Evolutionary conservation across 37 sponge, comb jelly and placozoan species (phyloP), one percentile per base, ranked within the genome.

Genomic region (Crambe crambe): DNA sequence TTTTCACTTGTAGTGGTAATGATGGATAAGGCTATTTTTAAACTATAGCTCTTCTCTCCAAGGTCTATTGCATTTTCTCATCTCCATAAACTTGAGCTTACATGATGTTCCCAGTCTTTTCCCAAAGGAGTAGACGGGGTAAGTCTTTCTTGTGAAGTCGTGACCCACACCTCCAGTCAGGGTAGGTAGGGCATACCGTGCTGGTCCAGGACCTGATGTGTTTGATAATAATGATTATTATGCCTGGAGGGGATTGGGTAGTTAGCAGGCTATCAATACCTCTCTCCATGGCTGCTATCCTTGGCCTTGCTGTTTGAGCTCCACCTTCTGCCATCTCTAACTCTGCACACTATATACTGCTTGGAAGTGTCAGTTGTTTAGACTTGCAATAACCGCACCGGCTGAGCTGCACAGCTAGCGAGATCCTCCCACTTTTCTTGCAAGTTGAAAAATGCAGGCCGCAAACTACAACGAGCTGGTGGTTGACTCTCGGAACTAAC

Each of bases 61-160:
- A n/a, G n/a, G n/a, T n/a, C n/a, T n/a, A n/a, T n/a, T n/a, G n/a
- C n/a, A n/a, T n/a, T n/a, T n/a, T 8, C 31, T 47, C 51, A 47
- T 47, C 51, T 47, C 51, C 63, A 30, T 9, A 62, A 29, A 30
- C 6, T 62, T 29, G 51, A 15, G 5, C 72, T 10, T 37, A 72
- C 72, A 43, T 72, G 72, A 68, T 37, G 79, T 89, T 76, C 88
- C 90, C 18, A 96, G 81, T 41, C 81, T 87, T 25, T 51, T 75
- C 40, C 98, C 98, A 34, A 97, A 92, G 22, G 93, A 90, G 72
- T 85, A 97, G 43, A 89, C 86, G 32, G 98, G 98, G 25, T 81
- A 73, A 27, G 63, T 54, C 54, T 68, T 72, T 73, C 80, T 97
- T 6, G 82, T 95, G 56, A 44, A 23, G 62, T 95, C 95, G 64